A percentile compares a stretch with the other conserved stretches of the same genome.
Evolutionary conservation across 2,113 vertebrate species (phyloP).

Genomic region (Grammomys surdaster): DNA sequence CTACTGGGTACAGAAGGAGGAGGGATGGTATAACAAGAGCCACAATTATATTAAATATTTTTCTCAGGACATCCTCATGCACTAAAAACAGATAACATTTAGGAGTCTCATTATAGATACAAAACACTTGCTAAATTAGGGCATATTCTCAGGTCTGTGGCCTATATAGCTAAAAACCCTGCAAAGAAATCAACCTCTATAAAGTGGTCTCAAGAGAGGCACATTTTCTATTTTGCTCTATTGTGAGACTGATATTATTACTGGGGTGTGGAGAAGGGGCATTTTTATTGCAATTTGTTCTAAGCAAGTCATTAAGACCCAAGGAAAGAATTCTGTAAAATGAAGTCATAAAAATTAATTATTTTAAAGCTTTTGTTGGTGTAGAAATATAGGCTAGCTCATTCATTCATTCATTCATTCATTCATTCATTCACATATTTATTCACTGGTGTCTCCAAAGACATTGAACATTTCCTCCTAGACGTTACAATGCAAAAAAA

Average conservation of each 20-base stretch:
- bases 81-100: conserved; percentile 77
- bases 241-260: not conserved
- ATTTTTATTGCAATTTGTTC: conserved; percentile 38
- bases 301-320: not conserved
- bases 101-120: conserved; percentile 71
- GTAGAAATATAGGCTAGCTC: not conserved
- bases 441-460: not conserved
- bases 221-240: conserved; percentile 38
- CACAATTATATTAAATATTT: conserved; percentile 77
- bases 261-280: not conserved
- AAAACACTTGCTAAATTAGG: conserved; percentile 77
- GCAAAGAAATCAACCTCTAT: conserved; percentile 44
- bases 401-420: not conserved
- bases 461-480: not conserved
- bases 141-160: conserved; percentile 72
- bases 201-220: conserved; percentile 23
- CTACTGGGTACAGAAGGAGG: not conserved
- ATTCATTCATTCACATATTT: not conserved
- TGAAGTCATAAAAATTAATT: not conserved
- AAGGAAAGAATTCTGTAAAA: conserved; percentile 34
- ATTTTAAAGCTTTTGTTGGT: not conserved
- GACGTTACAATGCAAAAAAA: not conserved
- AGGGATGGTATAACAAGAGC: conserved; percentile 56
- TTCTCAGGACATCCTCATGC: conserved; percentile 63
- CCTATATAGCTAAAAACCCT: conserved; percentile 63